Conservation (phyloP, 2,797 vertebrate genomes). For the Nannoperca australis region DNA sequence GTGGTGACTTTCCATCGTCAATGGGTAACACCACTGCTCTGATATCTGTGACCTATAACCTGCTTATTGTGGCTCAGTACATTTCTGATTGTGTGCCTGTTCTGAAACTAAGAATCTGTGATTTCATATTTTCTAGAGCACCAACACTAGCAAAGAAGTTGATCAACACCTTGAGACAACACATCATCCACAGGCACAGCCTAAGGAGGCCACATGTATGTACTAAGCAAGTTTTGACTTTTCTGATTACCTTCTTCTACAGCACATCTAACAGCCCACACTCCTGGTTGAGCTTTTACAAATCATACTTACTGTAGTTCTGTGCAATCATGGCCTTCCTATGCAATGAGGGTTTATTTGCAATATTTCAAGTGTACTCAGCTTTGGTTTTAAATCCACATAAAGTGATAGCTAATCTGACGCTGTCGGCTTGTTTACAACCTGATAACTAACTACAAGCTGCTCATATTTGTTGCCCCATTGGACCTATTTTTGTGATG, state of each 20-base stretch:
- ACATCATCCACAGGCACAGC: constrained; percentile 30
- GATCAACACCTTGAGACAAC: constrained; percentile 34
- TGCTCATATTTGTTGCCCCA: not conserved
- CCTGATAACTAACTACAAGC: not conserved
- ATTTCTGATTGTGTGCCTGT: not conserved
- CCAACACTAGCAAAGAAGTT: constrained; percentile 9
- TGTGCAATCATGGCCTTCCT: not conserved
- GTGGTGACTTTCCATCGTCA: constrained; percentile 13
- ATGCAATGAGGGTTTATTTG: not conserved
- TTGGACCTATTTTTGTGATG: not conserved
- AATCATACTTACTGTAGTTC: too few species aligned
- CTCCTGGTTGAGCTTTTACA: too few species aligned
- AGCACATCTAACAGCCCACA: not conserved
- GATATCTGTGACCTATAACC: constrained; percentile 6
- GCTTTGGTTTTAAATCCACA: too few species aligned
- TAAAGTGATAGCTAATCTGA: not conserved
- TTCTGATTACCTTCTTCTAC: not conserved
- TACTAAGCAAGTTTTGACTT: constrained; percentile 4
- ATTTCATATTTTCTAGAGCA: constrained; percentile 56
- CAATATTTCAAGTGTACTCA: not conserved
- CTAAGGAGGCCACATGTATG: constrained; percentile 54
- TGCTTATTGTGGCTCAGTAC: constrained; percentile 3
- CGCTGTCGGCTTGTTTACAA: not conserved
- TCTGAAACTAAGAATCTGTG: constrained; percentile 20
- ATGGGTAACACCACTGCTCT: constrained; percentile 4